phyloP scores from a whole-genome alignment of 2,888 invertebrate species.

The Cosmia trapezina region DNA sequence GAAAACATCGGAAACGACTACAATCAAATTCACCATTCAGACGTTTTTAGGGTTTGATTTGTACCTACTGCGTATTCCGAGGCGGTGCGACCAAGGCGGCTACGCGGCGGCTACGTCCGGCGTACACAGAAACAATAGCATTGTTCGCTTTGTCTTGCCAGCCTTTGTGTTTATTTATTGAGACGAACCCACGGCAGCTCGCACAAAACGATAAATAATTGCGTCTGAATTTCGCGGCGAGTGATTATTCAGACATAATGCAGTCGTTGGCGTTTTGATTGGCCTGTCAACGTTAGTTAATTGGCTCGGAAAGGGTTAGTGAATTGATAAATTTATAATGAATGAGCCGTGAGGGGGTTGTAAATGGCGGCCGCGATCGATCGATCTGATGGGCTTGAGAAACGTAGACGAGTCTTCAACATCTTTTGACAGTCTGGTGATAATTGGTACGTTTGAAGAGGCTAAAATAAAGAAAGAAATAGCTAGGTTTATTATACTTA shows the following conservation, averaged over 20 bases:
- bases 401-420: conserved; percentile 20
- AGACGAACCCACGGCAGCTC: conserved; percentile 69
- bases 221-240: conserved; percentile 57
- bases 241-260: conserved; percentile 65
- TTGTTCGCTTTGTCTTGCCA: conserved; percentile 77
- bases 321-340: conserved; percentile 64
- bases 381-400: conserved; percentile 17
- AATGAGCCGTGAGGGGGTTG: conserved; percentile 46
- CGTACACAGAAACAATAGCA: conserved; percentile 68
- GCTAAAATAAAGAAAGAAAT: background rate
- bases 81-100: conserved; percentile 27
- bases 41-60: conserved; percentile 39
- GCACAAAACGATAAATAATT: conserved; percentile 68
- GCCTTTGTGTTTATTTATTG: conserved; percentile 82
- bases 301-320: conserved; percentile 61
- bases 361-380: conserved; percentile 28
- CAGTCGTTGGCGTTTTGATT: conserved; percentile 62
- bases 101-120: conserved; percentile 62
- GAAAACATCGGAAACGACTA: conserved; percentile 9
- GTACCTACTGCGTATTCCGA: conserved; percentile 26
- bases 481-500: too few species aligned
- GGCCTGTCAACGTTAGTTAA: conserved; percentile 62
- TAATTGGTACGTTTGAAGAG: conserved; percentile 13
- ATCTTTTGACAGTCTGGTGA: conserved; percentile 14
- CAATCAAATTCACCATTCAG: conserved; percentile 26